Evolutionary conservation across 2,113 vertebrate genomes (phyloP), one percentile per base, ranked within the genome.

Genomic region (Phyllostomus hastatus): DNA sequence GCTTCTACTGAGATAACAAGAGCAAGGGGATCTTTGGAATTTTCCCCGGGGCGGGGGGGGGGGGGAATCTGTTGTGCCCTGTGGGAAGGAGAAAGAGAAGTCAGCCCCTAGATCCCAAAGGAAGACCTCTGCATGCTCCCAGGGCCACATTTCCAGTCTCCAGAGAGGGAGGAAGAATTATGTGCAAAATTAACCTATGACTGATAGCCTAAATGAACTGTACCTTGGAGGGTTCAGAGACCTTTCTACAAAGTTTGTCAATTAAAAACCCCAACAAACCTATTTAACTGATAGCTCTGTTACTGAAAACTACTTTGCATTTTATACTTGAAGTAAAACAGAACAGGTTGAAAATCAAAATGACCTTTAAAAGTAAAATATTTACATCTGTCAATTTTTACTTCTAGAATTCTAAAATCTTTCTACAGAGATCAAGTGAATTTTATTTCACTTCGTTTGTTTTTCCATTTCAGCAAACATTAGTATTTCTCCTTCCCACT

Each of bases 381-480:
- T 54, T 88, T 85, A 91, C 8, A 83, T 46, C n/a, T 83, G 33
- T 78, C 90, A 75, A 28, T 94, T 95, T 95, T 95, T 59, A 83
- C 57, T 88, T 66, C n/a, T 64, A 54, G 41, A 87, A 46, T 66
- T 89, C 46, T 73, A 26, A 95, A 69, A 82, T 78, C 79, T 93
- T 90, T n/a, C 76, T 78, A 31, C 83, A 97, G 50, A 28, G 31
- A 95, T 66, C 81, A 52, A 57, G 10, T 73, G 66, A 61, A 90
- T 70, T 96, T 90, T 66, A 76, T 67, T 72, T 93, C 41, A 83
- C 73, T 94, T 87, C 92, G 43, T 69, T 95, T 87, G 50, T 57
- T 90, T 93, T 96, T 92, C 70, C 52, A 59, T 95, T 92, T 95
- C 64, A 92, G 76, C 46, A 91, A 92, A 86, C 86, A 89, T 70